Evolutionary conservation across 2,797 vertebrate species (phyloP).

Genomic region (Arnoldichthys spilopterus): DNA sequence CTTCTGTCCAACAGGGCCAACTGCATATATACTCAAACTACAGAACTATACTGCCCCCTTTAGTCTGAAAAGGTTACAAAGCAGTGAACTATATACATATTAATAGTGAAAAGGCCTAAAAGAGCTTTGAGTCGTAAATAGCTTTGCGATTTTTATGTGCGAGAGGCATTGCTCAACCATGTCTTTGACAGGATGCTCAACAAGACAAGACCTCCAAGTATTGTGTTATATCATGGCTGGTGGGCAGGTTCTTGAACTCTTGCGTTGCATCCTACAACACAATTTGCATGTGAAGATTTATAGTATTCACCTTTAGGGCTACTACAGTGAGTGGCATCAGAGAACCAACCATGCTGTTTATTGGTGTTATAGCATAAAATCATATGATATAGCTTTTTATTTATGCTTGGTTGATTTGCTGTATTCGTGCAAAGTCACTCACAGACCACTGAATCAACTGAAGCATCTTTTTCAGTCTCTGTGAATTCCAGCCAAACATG

Average conservation of each 20-base stretch:
- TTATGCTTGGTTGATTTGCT: too few relatives aligned
- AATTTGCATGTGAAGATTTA: not conserved
- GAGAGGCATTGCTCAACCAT: not conserved
- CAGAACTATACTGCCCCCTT: slow-evolving; percentile 67
- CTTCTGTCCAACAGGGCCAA: slow-evolving; percentile 3
- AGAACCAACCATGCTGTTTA: too few relatives aligned
- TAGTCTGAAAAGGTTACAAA: slow-evolving; percentile 43
- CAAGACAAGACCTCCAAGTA: not conserved
- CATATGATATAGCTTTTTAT: too few relatives aligned
- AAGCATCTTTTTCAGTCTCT: too few relatives aligned
- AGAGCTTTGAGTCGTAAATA: not conserved
- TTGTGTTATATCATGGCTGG: not conserved
- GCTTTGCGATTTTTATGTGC: not conserved
- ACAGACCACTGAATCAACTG: too few relatives aligned
- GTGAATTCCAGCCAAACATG: too few relatives aligned
- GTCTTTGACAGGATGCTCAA: too few relatives aligned
- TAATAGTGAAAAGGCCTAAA: not conserved
- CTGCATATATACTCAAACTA: not conserved
- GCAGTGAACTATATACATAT: not conserved
- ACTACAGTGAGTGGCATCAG: too few relatives aligned
- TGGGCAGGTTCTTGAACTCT: not conserved
- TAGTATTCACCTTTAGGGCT: too few relatives aligned
- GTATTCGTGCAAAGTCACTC: too few relatives aligned
- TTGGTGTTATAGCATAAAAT: too few relatives aligned
- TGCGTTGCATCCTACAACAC: not conserved